phyloP scores from a whole-genome alignment of 1,140 invertebrate species.

The Gonioctena quinquepunctata region DNA sequence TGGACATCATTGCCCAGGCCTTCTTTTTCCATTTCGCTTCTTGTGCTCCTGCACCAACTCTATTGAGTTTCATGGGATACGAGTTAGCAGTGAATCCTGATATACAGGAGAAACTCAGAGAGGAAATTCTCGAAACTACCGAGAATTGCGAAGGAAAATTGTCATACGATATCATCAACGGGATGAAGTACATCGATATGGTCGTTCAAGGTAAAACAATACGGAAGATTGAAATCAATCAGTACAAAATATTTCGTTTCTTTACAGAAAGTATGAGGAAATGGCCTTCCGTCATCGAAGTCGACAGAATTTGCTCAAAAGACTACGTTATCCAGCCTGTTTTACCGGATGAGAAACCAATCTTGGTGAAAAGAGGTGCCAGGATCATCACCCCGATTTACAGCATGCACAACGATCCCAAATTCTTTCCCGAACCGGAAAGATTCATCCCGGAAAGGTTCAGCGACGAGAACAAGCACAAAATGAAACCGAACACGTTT shows the following conservation, averaged over 20 bases:
- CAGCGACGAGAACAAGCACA: conserved; percentile 57
- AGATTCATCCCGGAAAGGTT: conserved; percentile 71
- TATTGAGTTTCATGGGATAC: conserved; percentile 45
- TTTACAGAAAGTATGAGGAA: conserved; percentile 61
- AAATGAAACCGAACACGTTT: conserved; percentile 57
- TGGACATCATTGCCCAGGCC: conserved; percentile 55
- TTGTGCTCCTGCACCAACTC: conserved; percentile 60
- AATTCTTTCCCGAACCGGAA: conserved; percentile 66
- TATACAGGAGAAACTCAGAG: conserved; percentile 52
- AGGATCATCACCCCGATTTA: conserved; percentile 51
- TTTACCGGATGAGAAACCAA: conserved; percentile 15
- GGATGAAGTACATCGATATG: conserved; percentile 37
- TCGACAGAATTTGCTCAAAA: conserved; percentile 60
- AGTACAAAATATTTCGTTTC: too few species aligned
- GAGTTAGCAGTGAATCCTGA: conserved; percentile 60
- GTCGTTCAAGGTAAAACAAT: conserved; percentile 30
- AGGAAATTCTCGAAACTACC: conserved; percentile 41
- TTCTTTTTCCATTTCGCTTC: conserved; percentile 66
- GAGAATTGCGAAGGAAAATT: conserved; percentile 9
- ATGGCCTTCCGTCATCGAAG: conserved; percentile 58
- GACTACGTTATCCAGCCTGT: conserved; percentile 52
- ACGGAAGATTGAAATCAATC: too few species aligned
- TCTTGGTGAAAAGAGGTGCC: conserved; percentile 25
- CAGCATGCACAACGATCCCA: conserved; percentile 55
- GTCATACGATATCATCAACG: conserved; percentile 23